These are phyloP conservation scores for Trachelus stipa DNA, from an alignment of 2,888 invertebrate genomes.

Conservation along the genomic window DNA sequence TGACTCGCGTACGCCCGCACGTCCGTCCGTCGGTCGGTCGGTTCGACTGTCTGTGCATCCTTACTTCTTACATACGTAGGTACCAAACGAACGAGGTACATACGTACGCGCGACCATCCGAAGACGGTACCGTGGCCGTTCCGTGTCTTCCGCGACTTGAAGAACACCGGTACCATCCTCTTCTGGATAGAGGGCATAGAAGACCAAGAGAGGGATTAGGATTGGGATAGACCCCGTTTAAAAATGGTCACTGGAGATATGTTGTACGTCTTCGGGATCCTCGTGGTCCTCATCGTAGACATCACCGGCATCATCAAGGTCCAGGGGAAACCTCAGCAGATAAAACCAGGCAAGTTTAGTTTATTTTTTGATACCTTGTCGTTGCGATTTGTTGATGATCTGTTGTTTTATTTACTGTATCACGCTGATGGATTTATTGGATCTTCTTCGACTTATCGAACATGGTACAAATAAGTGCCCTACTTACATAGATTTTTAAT, in stretches of 20 bases:
- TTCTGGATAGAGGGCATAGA: slow-evolving; percentile 6
- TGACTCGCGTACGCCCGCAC: slow-evolving; percentile 57
- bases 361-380: slow-evolving; percentile 10
- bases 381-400: slow-evolving; percentile 4
- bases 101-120: slow-evolving; percentile 1
- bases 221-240: neutral
- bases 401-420: neutral
- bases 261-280: slow-evolving; percentile 4
- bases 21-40: slow-evolving; percentile 42
- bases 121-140: slow-evolving; percentile 13
- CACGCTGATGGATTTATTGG: neutral
- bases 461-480: neutral
- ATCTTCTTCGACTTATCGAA: neutral
- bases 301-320: slow-evolving; percentile 33
- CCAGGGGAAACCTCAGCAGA: slow-evolving; percentile 42
- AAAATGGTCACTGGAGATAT: neutral
- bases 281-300: slow-evolving; percentile 28
- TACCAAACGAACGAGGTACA: slow-evolving; percentile 11
- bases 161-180: neutral
- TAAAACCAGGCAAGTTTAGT: slow-evolving; percentile 47
- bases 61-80: neutral
- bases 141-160: slow-evolving; percentile 4
- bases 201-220: neutral
- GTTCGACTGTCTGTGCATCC: slow-evolving; percentile 15
- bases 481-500: neutral